Base-by-base conservation (phyloP, 2,797 vertebrate species). In the Leptoclinus maculatus region DNA sequence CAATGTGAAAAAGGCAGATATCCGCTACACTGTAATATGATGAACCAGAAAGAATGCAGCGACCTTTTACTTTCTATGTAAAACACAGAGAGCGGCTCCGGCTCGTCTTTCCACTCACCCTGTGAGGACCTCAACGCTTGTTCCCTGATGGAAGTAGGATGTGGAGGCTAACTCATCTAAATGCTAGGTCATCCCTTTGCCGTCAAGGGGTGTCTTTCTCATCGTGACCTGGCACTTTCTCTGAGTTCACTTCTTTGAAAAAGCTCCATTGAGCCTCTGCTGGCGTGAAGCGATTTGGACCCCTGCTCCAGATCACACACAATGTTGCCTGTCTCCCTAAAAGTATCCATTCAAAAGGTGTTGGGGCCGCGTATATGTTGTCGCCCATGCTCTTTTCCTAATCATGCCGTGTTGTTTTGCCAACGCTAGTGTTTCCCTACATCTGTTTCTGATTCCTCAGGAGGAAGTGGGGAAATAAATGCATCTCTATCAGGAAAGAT, bases 361-460 rank as follows among this genome's bases (percentile, higher is more conserved):
- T 76, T 62, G 51, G 66, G 60, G 69, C 39, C 68, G 76, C 76
- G 71, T 29, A 76, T 76, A 76, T 76, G 75, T 85, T 90, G 85
- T 88, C 86, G 89, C 87, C 91, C 78, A 83, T 76, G 69, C 83
- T 82, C 54, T 56, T 83, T 86, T 85, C 62, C 87, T 89, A 87
- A 94, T 94, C 88, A 86, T 63, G 76, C 78, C 64, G 79, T 71
- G 76, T 79, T 87, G 86, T 91, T 91, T 74, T 66, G 77, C 77
- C 78, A 81, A 66, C 19, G 34, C 65, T 87, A 41, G 79, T 69
- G 75, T 85, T 93, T 85, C 83, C 68, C 67, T 89, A 85, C 94
- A 95, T 94, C 87, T 95, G 93, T 90, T 94, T 93, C 86, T 92
- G 84, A 92, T 95, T 95, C 78, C 39, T 84, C 1, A 0, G 19